These are phyloP conservation scores for Astropecten irregularis DNA, from an alignment of 53 echinoderm and acorn worm genomes.

Conservation along the genomic window DNA sequence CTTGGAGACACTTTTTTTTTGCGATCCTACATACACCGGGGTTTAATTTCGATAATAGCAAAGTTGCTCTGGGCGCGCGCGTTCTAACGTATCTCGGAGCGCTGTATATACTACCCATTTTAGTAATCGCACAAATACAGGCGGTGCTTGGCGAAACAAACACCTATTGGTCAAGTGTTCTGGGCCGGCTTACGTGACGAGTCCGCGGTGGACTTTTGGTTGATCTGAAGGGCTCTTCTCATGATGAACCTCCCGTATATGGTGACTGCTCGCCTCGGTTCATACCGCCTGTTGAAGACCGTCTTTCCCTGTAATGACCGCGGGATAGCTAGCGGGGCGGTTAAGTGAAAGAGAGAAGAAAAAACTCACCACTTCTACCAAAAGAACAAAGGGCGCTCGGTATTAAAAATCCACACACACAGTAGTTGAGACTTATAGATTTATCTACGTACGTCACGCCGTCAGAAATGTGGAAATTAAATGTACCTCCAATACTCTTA, in stretches of 20 bases:
- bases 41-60: constrained; percentile 62
- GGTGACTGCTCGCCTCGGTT: background rate
- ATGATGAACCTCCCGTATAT: constrained; percentile 3
- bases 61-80: constrained; percentile 55
- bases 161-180: constrained; percentile 51
- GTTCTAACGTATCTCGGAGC: constrained; percentile 56
- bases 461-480: too few relatives aligned
- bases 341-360: too few relatives aligned
- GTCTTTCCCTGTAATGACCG: constrained; percentile 17
- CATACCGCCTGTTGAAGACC: constrained; percentile 31
- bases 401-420: too few relatives aligned
- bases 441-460: too few relatives aligned
- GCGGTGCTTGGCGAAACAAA: constrained; percentile 47
- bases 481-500: too few relatives aligned
- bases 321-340: background rate
- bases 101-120: background rate
- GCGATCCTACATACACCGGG: constrained; percentile 37
- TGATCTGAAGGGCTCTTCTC: constrained; percentile 27
- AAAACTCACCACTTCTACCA: too few relatives aligned
- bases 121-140: constrained; percentile 27
- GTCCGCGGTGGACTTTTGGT: background rate
- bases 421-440: too few relatives aligned
- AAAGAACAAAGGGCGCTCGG: background rate
- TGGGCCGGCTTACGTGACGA: constrained; percentile 39
- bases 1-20: background rate